Base-by-base conservation (phyloP, 2,797 vertebrate species). In the Eremophila alpestris region DNA sequence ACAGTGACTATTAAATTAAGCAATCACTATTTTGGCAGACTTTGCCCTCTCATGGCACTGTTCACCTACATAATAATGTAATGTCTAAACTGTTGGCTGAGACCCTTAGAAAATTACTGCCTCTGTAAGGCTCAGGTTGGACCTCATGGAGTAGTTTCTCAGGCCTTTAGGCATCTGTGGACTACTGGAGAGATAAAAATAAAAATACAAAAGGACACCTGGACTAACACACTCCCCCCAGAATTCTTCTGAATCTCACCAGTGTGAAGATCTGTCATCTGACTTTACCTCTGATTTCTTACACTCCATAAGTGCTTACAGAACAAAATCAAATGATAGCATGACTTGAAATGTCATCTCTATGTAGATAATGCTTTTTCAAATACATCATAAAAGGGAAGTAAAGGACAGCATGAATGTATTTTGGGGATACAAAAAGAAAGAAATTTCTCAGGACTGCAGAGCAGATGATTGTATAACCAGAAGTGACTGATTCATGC, bases 391-490 rank as follows among this genome's bases (percentile, higher is more conserved):
- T 79, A 51, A 51, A 83, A 82, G 56, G 16, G 59, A 84, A 64
- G 60, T 84, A 74, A 90, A 73, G 34, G 51, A 77, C n/a, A 77
- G 9, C 23, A 74, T 56, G 52, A 22, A 46, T 46, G 43, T 82
- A 54, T 90, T 87, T 79, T 16, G 29, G 34, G 56, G 48, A 56
- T 68, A 90, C 64, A 68, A 83, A 88, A 70, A 22, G 65, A 70
- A 90, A 76, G 48, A 67, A 82, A 87, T 82, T 93, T 63, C 68
- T 54, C 16, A 46, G 81, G 30, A 36, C 36, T 87, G 64, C 52
- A 74, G 74, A 87, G 34, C n/a, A 56, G n/a, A 87, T 87, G 62
- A 78, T 76, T 95, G 51, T 87, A 68, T 89, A 95, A 94, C n/a
- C 26, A 89, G 67, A 63, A 94, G n/a, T 0, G 0, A 91, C 80